phyloP scores from a whole-genome alignment of 2,888 invertebrate species.

The Lacanobia wlatinum region DNA sequence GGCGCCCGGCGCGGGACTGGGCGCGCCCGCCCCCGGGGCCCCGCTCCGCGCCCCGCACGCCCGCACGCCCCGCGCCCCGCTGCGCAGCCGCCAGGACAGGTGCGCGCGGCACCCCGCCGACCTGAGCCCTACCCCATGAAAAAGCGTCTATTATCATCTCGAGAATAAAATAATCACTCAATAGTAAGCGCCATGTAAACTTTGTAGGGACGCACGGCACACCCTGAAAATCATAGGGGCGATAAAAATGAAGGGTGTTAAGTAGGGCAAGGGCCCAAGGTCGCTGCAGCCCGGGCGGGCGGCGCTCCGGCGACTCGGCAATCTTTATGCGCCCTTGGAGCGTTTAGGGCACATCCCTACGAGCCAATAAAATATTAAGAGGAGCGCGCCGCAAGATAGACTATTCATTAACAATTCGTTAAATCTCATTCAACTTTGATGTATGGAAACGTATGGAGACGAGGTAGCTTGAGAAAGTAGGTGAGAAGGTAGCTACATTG shows the following conservation, averaged over 20 bases:
- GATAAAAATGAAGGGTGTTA: conserved; percentile 66
- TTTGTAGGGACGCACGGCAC: conserved; percentile 38
- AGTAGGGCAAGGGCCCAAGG: conserved; percentile 82
- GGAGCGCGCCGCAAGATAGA: conserved; percentile 64
- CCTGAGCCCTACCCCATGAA: conserved; percentile 73
- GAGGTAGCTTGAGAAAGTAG: conserved; percentile 13
- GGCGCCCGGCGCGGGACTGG: conserved; percentile 88
- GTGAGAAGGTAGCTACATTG: background rate
- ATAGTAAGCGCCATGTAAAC: conserved; percentile 54
- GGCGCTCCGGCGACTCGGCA: conserved; percentile 68
- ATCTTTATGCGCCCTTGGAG: conserved; percentile 78
- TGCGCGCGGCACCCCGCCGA: conserved; percentile 75
- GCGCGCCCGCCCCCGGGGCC: conserved; percentile 77
- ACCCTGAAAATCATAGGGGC: conserved; percentile 47
- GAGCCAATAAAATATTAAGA: conserved; percentile 68
- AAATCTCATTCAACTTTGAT: conserved; percentile 65
- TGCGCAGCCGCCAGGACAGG: conserved; percentile 79
- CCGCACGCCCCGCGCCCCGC: conserved; percentile 73
- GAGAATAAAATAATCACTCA: conserved; percentile 66
- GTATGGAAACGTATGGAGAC: conserved; percentile 19
- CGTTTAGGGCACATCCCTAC: conserved; percentile 69
- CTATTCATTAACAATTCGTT: conserved; percentile 68
- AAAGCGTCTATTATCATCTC: conserved; percentile 68
- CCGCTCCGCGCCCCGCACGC: conserved; percentile 63
- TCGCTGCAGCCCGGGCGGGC: conserved; percentile 79